Evolutionary conservation across 1,140 invertebrate species (phyloP).

Genomic region (Streblospio benedicti): DNA sequence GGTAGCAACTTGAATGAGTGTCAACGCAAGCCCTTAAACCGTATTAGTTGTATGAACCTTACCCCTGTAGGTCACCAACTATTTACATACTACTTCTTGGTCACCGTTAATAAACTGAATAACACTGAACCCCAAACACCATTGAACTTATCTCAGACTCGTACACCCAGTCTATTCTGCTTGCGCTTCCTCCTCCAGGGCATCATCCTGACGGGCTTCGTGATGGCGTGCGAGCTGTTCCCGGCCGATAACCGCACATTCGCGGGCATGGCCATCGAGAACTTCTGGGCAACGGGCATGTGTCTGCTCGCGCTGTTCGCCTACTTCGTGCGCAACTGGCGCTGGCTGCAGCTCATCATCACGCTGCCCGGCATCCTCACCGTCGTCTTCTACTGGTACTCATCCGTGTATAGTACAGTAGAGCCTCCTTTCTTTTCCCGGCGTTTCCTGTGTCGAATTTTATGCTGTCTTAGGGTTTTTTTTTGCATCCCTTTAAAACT

Average conservation of each 20-base stretch:
- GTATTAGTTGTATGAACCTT: no score
- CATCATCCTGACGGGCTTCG: slow-evolving; percentile 33
- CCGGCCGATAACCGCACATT: slow-evolving; percentile 48
- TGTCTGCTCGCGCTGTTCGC: slow-evolving; percentile 41
- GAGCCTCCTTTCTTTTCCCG: background rate
- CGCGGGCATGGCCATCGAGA: slow-evolving; percentile 44
- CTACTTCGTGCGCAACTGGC: slow-evolving; percentile 49
- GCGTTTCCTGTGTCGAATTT: background rate
- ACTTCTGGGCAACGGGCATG: slow-evolving; percentile 45
- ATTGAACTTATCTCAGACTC: background rate
- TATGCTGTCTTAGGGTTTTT: background rate
- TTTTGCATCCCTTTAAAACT: background rate
- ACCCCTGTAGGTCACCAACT: no score
- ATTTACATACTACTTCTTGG: no score
- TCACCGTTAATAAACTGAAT: background rate
- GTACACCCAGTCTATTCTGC: no score
- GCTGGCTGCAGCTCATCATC: slow-evolving; percentile 47
- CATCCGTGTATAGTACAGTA: background rate
- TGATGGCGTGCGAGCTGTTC: slow-evolving; percentile 50
- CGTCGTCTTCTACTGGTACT: slow-evolving; percentile 44
- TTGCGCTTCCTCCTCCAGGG: slow-evolving; percentile 26
- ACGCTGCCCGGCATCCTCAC: slow-evolving; percentile 47
- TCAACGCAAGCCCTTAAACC: no score
- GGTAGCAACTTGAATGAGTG: no score
- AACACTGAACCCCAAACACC: background rate